Base-by-base conservation (phyloP, 2,797 vertebrate genomes). In the Cuculus canorus region DNA sequence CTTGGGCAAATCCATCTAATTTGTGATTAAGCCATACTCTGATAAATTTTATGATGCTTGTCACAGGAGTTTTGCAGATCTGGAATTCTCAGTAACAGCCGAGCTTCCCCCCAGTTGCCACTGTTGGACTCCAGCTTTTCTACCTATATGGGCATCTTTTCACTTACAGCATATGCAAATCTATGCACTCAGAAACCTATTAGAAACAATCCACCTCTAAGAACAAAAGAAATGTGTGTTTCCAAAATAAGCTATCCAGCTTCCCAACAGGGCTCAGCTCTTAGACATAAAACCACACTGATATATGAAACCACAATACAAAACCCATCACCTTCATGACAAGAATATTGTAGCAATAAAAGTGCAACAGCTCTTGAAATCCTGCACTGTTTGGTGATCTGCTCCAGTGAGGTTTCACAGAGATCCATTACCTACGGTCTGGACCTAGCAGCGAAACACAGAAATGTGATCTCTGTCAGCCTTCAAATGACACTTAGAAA, bases 391-490 rank as follows among this genome's bases (percentile, higher is more conserved):
- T 92, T 89, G 82, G 89, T 91, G 91, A 96, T 84, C 93, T 95
- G 92, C 95, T 95, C 80, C 80, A 93, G 85, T 66, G 73, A 88
- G 82, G 89, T 88, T 91, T 95, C 81, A 72, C 68, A 87, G 61
- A 75, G 84, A 79, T 92, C 88, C 68, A 35, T 95, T 96, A 92
- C 91, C 71, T 61, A 45, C 2, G 59, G 77, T 85, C 83, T 91
- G 88, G 81, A 73, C 71, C 1, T 1, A 90, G 72, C 73, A 93
- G 82, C 86, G 90, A 86, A 92, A 65, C 60, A 76, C 53, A 93
- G 92, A 95, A 96, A 96, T n/a, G 85, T 82, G 94, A 96, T 83
- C 88, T 89, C 88, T 94, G 88, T 95, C 93, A 97, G 92, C 92
- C 95, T 93, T 97, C 92, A 88, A 82, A 41, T 1, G 21, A 89